These are phyloP conservation scores for Pithys albifrons DNA, from an alignment of 2,113 vertebrate species.

Conservation along the genomic window DNA sequence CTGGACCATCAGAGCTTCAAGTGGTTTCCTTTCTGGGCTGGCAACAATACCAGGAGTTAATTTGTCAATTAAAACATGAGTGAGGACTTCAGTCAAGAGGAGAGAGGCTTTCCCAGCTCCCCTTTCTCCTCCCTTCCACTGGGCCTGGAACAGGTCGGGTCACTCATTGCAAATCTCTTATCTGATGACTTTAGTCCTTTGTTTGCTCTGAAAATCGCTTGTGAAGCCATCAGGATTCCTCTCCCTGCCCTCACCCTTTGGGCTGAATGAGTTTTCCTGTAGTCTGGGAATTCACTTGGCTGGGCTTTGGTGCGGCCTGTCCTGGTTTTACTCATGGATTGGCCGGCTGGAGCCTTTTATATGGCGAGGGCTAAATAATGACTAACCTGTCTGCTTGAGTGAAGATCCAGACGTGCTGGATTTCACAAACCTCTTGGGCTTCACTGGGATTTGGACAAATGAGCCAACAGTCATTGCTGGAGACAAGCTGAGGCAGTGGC, in stretches of 20 bases:
- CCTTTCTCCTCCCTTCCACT: neutral
- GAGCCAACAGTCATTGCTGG: neutral
- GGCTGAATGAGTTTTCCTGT: neutral
- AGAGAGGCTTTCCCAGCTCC: neutral
- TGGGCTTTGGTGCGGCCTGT: neutral
- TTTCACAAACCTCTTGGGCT: neutral
- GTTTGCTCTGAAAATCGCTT: neutral
- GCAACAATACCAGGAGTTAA: neutral
- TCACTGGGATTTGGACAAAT: neutral
- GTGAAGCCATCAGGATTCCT: neutral
- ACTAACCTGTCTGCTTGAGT: neutral
- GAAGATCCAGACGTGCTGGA: neutral
- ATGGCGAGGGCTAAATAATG: neutral
- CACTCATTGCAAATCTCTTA: neutral
- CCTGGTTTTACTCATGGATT: neutral
- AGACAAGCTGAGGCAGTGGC: neutral
- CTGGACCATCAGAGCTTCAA: neutral
- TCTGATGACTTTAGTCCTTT: neutral
- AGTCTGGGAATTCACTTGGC: constrained; percentile 6
- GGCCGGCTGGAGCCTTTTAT: neutral
- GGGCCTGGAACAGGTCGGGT: neutral
- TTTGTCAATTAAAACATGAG: accelerated
- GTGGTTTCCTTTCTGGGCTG: neutral
- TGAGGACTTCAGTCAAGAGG: neutral
- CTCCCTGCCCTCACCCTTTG: neutral